Conservation (phyloP, 1,140 invertebrate species). For the Papilio polyxenes region DNA sequence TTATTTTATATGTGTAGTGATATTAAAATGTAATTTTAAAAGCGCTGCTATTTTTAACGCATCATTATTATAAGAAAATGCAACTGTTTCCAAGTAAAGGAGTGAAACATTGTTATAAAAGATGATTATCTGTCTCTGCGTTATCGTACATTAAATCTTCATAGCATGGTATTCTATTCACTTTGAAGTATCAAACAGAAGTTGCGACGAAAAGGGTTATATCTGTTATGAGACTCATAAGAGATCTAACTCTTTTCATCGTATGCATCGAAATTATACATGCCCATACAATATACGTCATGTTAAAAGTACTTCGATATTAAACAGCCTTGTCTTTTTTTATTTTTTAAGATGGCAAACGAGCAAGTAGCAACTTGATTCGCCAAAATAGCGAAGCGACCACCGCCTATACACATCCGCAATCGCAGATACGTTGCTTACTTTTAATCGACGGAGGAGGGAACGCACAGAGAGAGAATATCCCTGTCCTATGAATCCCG, state of each 20-base stretch:
- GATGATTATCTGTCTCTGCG: not conserved
- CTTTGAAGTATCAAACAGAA: not conserved
- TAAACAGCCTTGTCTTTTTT: no score
- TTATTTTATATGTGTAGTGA: slow-evolving; percentile 33
- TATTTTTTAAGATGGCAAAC: no score
- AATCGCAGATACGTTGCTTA: no score
- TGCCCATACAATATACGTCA: not conserved
- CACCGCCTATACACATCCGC: no score
- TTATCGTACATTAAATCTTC: not conserved
- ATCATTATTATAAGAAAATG: slow-evolving; percentile 8
- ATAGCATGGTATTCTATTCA: not conserved
- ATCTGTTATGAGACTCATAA: not conserved
- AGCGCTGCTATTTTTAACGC: slow-evolving; percentile 1
- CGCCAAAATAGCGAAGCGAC: no score
- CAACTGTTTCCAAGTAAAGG: slow-evolving; percentile 1
- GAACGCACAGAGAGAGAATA: no score
- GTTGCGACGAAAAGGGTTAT: not conserved
- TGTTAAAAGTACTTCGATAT: no score
- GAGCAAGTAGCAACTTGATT: no score
- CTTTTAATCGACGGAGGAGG: no score
- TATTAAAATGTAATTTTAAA: slow-evolving; percentile 39
- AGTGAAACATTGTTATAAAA: slow-evolving; percentile 9
- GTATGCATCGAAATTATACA: not conserved
- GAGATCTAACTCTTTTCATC: not conserved
- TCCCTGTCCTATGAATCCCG: no score